phyloP scores from a whole-genome alignment of 2,797 vertebrate genomes.

The Chaenodraco wilsoni region DNA sequence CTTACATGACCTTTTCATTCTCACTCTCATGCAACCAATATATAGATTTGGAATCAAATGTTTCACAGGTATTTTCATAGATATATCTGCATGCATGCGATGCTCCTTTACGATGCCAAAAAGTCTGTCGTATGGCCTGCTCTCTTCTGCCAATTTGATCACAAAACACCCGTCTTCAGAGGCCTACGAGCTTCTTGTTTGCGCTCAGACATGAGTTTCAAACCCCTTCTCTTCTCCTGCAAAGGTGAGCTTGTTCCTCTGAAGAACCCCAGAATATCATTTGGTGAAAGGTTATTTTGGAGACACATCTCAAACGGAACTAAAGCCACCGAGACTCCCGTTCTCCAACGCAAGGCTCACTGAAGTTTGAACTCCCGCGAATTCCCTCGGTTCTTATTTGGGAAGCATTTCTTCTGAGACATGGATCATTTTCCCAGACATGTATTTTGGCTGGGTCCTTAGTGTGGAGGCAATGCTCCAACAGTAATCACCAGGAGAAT shows the following conservation, averaged over 20 bases:
- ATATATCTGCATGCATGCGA: not conserved
- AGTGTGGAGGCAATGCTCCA: slow-evolving; percentile 23
- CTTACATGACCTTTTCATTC: not conserved
- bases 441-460: slow-evolving; percentile 58
- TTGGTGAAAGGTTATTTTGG: slow-evolving; percentile 42
- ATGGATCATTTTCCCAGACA: slow-evolving; percentile 56
- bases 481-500: slow-evolving; percentile 54
- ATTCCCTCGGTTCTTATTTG: slow-evolving; percentile 63
- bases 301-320: slow-evolving; percentile 26
- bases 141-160: slow-evolving; percentile 39
- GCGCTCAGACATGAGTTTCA: not conserved
- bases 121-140: slow-evolving; percentile 10
- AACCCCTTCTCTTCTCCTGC: slow-evolving; percentile 8
- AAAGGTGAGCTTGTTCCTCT: slow-evolving; percentile 28
- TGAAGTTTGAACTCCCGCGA: slow-evolving; percentile 47
- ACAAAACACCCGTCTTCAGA: slow-evolving; percentile 33
- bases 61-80: not conserved
- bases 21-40: slow-evolving; percentile 8
- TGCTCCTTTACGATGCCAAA: not conserved
- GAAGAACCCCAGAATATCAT: slow-evolving; percentile 34
- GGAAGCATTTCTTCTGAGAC: slow-evolving; percentile 47
- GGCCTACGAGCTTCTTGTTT: slow-evolving; percentile 8
- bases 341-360: slow-evolving; percentile 32
- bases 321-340: slow-evolving; percentile 37
- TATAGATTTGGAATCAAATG: slow-evolving; percentile 4